phyloP scores from a whole-genome alignment of 2,888 invertebrate species.

The Uropetala carovei region DNA sequence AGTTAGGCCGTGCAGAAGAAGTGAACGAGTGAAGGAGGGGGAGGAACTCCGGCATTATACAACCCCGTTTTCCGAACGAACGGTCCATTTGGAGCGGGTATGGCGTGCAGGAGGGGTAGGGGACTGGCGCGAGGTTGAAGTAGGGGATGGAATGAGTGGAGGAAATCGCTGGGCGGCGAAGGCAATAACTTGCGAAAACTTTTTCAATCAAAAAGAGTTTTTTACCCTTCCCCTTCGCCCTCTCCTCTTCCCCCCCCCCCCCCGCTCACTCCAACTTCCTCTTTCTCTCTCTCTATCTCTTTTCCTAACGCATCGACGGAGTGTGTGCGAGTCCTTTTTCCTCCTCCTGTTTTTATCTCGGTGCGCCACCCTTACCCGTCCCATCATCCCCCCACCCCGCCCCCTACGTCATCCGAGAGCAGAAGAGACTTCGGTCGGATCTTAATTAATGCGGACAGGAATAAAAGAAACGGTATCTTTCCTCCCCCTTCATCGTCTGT shows the following conservation, averaged over 20 bases:
- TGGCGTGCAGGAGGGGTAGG: too few relatives aligned
- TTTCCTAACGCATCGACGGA: too few relatives aligned
- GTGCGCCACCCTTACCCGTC: too few relatives aligned
- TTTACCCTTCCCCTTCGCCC: neutral
- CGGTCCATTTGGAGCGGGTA: neutral
- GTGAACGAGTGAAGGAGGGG: neutral
- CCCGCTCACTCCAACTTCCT: neutral
- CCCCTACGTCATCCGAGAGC: neutral
- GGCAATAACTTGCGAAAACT: slow-evolving; percentile 31
- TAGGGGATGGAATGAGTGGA: neutral
- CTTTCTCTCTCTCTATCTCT: neutral
- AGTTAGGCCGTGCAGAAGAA: neutral
- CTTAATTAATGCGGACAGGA: slow-evolving; percentile 23
- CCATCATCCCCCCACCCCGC: too few relatives aligned
- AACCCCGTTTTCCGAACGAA: slow-evolving; percentile 1
- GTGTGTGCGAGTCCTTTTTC: neutral
- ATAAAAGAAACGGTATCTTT: neutral
- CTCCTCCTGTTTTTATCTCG: slow-evolving; percentile 4
- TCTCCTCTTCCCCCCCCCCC: neutral
- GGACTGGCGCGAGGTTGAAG: too few relatives aligned
- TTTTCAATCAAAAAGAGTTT: slow-evolving; percentile 35
- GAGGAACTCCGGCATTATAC: slow-evolving; percentile 18
- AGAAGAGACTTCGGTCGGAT: slow-evolving; percentile 8
- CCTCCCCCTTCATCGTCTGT: neutral
- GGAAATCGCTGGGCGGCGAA: neutral